Percentiles rank a stretch among this genome's conserved stretches.
Conservation (phyloP, 2,797 vertebrate species). For the Tenualosa ilisha region DNA sequence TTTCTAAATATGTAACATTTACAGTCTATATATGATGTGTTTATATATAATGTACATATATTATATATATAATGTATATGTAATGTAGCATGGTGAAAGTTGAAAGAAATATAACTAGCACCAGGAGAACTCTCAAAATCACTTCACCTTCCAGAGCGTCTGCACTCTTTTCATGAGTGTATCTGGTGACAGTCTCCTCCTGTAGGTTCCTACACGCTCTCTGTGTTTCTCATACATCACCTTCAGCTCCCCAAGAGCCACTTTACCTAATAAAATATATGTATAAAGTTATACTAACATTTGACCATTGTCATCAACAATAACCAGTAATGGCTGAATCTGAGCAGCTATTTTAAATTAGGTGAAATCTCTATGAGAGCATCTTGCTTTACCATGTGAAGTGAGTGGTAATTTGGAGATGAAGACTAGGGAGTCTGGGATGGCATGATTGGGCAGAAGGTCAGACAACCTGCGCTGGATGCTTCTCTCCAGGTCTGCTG, state of each 20-base stretch:
- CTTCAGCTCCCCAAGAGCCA: conserved; percentile 79
- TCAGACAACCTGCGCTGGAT: conserved; percentile 67
- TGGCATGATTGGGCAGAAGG: conserved; percentile 74
- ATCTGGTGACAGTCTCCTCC: conserved; percentile 59
- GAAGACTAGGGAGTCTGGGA: conserved; percentile 84
- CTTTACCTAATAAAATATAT: conserved; percentile 82
- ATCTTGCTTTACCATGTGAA: conserved; percentile 81
- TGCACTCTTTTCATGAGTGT: conserved; percentile 79
- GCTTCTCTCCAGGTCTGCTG: conserved; percentile 53
- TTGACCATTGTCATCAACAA: neutral
- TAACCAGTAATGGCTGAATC: neutral
- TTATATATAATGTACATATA: too few species aligned
- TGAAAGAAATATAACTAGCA: too few species aligned
- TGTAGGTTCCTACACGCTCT: conserved; percentile 56
- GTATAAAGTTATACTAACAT: neutral
- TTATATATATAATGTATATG: too few species aligned
- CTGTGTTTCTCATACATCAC: conserved; percentile 76
- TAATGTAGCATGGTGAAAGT: neutral
- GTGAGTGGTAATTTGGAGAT: conserved; percentile 82
- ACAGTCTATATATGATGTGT: neutral
- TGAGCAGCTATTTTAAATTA: neutral
- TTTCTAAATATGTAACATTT: neutral
- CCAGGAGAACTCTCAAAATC: neutral
- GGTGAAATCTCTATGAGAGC: neutral
- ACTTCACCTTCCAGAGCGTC: conserved; percentile 85